Percentiles rank a stretch among this genome's conserved stretches.
phyloP scores from a whole-genome alignment of 2,797 vertebrate species.

The Aphelocoma californica region DNA sequence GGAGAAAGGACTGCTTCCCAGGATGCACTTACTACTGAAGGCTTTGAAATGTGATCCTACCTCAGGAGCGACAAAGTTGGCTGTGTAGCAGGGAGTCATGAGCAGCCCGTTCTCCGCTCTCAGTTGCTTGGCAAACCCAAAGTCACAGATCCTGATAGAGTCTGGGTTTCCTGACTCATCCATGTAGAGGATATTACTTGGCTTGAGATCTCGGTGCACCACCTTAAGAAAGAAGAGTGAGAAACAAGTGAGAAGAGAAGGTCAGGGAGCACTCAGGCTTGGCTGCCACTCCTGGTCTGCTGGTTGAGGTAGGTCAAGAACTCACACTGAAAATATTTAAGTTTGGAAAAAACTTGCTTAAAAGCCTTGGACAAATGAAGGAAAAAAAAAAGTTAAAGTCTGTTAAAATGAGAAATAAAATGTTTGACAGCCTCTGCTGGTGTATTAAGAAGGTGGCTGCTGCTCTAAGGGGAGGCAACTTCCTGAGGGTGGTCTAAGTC shows the following conservation, averaged over 20 bases:
- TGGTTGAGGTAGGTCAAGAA: background rate
- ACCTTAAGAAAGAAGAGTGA: conserved; percentile 76
- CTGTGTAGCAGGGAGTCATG: conserved; percentile 98
- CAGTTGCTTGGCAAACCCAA: conserved; percentile 94
- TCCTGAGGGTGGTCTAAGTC: background rate
- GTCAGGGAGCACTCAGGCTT: background rate
- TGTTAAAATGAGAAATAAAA: background rate
- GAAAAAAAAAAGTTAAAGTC: background rate
- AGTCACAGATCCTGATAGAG: conserved; percentile 92
- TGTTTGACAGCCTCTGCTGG: background rate
- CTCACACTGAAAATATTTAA: background rate
- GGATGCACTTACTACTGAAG: background rate
- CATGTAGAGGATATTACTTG: conserved; percentile 91
- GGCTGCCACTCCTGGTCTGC: background rate
- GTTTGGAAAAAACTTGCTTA: background rate
- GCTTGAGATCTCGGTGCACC: conserved; percentile 95
- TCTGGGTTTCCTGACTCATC: conserved; percentile 91
- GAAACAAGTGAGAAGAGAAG: background rate
- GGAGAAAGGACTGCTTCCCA: background rate
- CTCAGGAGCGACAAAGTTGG: conserved; percentile 96
- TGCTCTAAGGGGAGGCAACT: background rate
- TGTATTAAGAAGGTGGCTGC: background rate
- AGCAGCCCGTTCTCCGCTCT: conserved; percentile 92
- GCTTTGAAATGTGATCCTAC: conserved; percentile 62
- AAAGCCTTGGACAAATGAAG: background rate